Evolutionary conservation across 2,797 vertebrate species (phyloP).

Genomic region (Aratinga solstitialis): DNA sequence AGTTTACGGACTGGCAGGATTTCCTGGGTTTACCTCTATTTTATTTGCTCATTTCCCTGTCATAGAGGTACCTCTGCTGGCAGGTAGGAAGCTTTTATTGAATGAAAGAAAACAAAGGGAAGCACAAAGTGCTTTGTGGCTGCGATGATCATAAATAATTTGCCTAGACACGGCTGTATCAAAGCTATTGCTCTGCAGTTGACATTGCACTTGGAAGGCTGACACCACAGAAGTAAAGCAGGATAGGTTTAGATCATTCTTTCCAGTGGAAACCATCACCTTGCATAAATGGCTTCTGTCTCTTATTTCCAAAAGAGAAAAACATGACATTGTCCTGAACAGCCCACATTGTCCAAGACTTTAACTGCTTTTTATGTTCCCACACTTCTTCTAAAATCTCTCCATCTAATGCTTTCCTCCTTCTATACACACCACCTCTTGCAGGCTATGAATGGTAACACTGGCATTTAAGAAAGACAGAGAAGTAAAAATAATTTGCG

Average conservation of each 20-base stretch:
- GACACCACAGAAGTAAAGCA: not conserved
- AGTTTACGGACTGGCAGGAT: not conserved
- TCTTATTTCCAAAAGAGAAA: not conserved
- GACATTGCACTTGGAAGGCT: not conserved
- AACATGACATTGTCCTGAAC: not conserved
- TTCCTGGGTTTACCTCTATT: not conserved
- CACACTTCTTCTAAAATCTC: not conserved
- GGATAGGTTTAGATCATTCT: accelerated
- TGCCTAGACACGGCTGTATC: not conserved
- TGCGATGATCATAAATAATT: not conserved
- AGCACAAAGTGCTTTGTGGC: not conserved
- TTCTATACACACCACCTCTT: not conserved
- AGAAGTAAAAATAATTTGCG: not conserved
- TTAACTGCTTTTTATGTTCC: not conserved
- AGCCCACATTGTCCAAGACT: not conserved
- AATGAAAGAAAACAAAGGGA: not conserved
- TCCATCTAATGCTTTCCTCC: not conserved
- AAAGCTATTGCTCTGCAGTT: not conserved
- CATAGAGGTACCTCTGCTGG: not conserved
- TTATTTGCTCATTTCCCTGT: not conserved
- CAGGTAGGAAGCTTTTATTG: not conserved
- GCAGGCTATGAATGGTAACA: not conserved
- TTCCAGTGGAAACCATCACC: not conserved
- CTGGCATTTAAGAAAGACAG: not conserved
- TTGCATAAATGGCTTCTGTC: not conserved